Evolutionary conservation across 2,797 vertebrate genomes (phyloP).

Genomic region (Sebastes melanostomus): DNA sequence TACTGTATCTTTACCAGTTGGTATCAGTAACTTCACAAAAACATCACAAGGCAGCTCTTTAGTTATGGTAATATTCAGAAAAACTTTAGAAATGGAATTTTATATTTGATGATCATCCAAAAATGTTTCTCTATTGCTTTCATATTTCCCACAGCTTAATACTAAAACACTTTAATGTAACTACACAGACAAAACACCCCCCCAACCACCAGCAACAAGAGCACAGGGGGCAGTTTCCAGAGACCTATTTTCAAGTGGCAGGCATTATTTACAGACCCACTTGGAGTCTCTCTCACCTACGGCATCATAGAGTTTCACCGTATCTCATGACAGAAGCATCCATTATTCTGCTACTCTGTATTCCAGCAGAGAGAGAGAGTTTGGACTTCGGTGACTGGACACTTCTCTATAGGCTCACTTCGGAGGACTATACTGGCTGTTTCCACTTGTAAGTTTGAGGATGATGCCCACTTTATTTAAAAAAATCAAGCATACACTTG

Average conservation of each 20-base stretch:
- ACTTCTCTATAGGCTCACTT: slow-evolving; percentile 45
- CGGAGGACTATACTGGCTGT: slow-evolving; percentile 35
- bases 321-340: slow-evolving; percentile 75
- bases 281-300: slow-evolving; percentile 72
- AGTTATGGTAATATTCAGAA: too few relatives aligned
- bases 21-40: slow-evolving; percentile 4
- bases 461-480: slow-evolving; percentile 52
- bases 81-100: not conserved
- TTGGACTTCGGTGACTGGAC: slow-evolving; percentile 53
- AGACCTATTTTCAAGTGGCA: slow-evolving; percentile 74
- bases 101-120: not conserved
- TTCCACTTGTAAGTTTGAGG: slow-evolving; percentile 33
- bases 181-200: slow-evolving; percentile 25
- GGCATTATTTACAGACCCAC: slow-evolving; percentile 77
- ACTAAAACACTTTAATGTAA: slow-evolving; percentile 9
- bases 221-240: slow-evolving; percentile 60
- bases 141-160: not conserved
- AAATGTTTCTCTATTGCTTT: not conserved
- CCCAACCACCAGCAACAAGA: slow-evolving; percentile 35
- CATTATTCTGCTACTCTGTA: slow-evolving; percentile 70
- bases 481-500: slow-evolving; percentile 29
- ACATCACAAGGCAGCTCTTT: too few relatives aligned
- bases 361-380: slow-evolving; percentile 55
- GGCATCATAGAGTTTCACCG: slow-evolving; percentile 76
- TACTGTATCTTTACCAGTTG: not conserved